These are phyloP conservation scores for Drosophila teissieri DNA, from an alignment of 1,140 invertebrate species.

Conservation along the genomic window DNA sequence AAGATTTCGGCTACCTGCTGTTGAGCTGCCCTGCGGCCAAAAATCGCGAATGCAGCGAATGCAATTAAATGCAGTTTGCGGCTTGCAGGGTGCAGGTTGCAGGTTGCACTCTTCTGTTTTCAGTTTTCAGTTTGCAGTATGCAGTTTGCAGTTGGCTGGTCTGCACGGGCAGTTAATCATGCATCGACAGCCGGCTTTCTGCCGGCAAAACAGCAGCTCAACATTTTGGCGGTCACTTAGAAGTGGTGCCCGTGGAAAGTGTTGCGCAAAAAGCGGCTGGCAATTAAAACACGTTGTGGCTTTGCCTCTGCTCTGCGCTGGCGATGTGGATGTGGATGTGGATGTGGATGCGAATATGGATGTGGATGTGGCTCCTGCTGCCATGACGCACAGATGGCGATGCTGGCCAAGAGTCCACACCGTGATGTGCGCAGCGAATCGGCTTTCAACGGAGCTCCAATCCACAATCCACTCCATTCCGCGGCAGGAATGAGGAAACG, in stretches of 20 bases:
- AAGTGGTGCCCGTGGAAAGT: conserved; percentile 72
- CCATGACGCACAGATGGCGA: conserved; percentile 77
- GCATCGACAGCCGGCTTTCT: conserved; percentile 71
- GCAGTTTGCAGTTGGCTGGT: conserved; percentile 39
- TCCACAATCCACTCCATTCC: conserved; percentile 28
- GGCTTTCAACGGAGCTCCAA: conserved; percentile 54
- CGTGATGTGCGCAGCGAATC: conserved; percentile 72
- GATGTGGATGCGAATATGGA: conserved; percentile 41
- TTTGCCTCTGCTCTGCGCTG: conserved; percentile 18
- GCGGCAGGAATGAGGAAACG: conserved; percentile 72
- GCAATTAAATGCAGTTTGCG: conserved; percentile 74
- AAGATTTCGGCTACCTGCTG: conserved; percentile 58
- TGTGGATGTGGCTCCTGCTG: conserved; percentile 28
- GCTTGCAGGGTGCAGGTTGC: conserved; percentile 51
- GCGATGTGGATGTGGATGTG: conserved; percentile 16
- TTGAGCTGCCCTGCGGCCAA: conserved; percentile 58
- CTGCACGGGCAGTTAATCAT: conserved; percentile 76
- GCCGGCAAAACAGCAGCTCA: conserved; percentile 40
- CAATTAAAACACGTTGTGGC: conserved; percentile 78
- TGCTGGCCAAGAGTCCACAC: conserved; percentile 20
- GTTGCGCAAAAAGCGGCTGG: conserved; percentile 79
- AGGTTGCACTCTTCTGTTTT: conserved; percentile 54
- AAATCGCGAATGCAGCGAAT: conserved; percentile 50
- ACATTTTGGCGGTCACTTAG: conserved; percentile 80
- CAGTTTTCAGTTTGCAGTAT: conserved; percentile 48